Percentiles rank a stretch among this genome's conserved stretches.
phyloP scores from a whole-genome alignment of 2,113 vertebrate genomes.

The Azemiops feae region DNA sequence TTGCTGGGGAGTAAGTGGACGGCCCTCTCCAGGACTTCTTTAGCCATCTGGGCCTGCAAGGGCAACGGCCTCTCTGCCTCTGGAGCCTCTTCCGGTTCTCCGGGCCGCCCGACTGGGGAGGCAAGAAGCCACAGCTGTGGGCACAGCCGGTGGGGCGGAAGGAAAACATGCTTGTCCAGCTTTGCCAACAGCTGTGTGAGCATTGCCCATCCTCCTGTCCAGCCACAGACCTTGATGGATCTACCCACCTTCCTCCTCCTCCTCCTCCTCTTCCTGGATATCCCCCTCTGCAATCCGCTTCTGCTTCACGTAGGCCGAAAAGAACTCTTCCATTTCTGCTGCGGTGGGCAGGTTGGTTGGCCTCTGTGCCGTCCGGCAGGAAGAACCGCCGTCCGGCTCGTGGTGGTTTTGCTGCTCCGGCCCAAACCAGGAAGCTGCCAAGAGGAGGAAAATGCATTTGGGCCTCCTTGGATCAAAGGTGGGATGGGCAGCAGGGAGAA shows the following conservation, averaged over 20 bases:
- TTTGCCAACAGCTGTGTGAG: neutral
- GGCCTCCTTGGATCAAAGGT: neutral
- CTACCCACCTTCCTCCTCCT: conserved; percentile 64
- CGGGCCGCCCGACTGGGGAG: conserved; percentile 47
- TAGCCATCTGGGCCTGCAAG: conserved; percentile 76
- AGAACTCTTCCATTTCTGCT: conserved; percentile 72
- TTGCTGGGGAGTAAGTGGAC: conserved; percentile 83
- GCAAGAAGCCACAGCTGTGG: conserved; percentile 1
- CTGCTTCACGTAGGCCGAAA: conserved; percentile 79
- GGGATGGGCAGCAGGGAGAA: neutral
- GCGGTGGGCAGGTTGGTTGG: neutral
- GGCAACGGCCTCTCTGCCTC: conserved; percentile 74
- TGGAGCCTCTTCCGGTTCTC: conserved; percentile 8
- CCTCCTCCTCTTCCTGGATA: conserved; percentile 66
- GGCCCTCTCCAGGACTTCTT: conserved; percentile 86
- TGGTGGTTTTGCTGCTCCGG: neutral
- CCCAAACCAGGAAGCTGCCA: conserved; percentile 79
- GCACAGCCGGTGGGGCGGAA: neutral
- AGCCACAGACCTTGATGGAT: neutral
- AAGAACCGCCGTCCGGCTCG: neutral
- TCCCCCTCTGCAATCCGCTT: conserved; percentile 82
- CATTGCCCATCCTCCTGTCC: neutral
- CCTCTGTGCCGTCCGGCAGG: neutral
- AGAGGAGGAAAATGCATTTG: neutral
- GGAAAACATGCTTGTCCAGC: neutral